Evolutionary conservation across 2,888 invertebrate genomes (phyloP).

Genomic region (Trichacis sp.): DNA sequence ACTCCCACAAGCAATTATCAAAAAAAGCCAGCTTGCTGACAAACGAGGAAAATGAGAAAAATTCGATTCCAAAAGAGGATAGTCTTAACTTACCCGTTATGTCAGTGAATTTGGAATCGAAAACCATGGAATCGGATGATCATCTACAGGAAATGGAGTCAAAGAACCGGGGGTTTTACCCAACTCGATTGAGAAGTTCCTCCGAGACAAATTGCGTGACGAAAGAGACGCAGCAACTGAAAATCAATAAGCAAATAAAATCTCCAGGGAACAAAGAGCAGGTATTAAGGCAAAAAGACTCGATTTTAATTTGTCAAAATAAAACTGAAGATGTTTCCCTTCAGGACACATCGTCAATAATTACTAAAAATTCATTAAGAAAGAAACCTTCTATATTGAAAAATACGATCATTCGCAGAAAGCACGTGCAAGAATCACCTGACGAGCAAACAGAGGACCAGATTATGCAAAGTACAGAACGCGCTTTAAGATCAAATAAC

Average conservation of each 20-base stretch:
- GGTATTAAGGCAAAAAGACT: neutral
- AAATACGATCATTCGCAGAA: neutral
- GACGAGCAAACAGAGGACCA: neutral
- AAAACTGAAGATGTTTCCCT: neutral
- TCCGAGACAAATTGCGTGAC: neutral
- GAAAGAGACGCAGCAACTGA: neutral
- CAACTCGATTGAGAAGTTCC: conserved; percentile 1
- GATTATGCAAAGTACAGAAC: neutral
- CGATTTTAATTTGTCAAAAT: neutral
- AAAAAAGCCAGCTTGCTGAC: neutral
- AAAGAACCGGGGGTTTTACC: neutral
- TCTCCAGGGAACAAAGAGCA: neutral
- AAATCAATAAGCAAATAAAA: neutral
- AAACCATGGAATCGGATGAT: neutral
- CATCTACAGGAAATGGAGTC: neutral
- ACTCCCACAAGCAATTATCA: neutral
- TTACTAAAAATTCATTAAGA: neutral
- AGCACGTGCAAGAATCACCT: neutral
- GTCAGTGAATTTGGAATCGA: neutral
- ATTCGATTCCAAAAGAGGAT: neutral
- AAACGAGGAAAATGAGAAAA: neutral
- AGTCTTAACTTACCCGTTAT: neutral
- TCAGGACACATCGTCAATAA: neutral
- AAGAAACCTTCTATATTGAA: neutral
- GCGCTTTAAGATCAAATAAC: neutral